Conservation (phyloP, 2,888 invertebrate species). For the Trichopoda pennipes region DNA sequence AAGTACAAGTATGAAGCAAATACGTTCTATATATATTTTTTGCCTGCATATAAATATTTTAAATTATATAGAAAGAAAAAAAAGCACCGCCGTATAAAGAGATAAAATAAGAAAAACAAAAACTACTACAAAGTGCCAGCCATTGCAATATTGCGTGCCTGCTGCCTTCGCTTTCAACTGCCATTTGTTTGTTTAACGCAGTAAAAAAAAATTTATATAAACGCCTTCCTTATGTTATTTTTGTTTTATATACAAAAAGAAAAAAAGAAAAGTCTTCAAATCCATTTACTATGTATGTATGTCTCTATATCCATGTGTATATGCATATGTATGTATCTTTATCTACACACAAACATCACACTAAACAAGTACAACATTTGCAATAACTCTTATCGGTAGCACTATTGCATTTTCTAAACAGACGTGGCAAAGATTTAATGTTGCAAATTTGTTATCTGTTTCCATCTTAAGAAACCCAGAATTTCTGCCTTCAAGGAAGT, state of each 20-base stretch:
- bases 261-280: neutral
- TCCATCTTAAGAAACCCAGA: too few relatives aligned
- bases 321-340: constrained; percentile 9
- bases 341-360: neutral
- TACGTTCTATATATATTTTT: neutral
- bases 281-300: neutral
- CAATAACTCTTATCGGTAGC: constrained; percentile 10
- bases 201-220: constrained; percentile 40
- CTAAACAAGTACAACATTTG: constrained; percentile 19
- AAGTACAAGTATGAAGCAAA: constrained; percentile 12
- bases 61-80: neutral
- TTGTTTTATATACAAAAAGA: constrained; percentile 9
- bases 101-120: constrained; percentile 8
- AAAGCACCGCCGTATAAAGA: constrained; percentile 14
- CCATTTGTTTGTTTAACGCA: constrained; percentile 68
- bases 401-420: neutral
- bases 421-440: constrained; percentile 17
- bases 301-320: neutral
- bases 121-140: constrained; percentile 33
- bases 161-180: constrained; percentile 55
- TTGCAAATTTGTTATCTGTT: neutral
- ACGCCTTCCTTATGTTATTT: constrained; percentile 62
- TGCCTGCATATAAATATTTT: constrained; percentile 9
- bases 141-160: constrained; percentile 62
- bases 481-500: too few relatives aligned